Percentiles rank a stretch among this genome's conserved stretches.
Evolutionary conservation across 2,888 invertebrate genomes (phyloP).

Genomic region (Lycophotia porphyrea): DNA sequence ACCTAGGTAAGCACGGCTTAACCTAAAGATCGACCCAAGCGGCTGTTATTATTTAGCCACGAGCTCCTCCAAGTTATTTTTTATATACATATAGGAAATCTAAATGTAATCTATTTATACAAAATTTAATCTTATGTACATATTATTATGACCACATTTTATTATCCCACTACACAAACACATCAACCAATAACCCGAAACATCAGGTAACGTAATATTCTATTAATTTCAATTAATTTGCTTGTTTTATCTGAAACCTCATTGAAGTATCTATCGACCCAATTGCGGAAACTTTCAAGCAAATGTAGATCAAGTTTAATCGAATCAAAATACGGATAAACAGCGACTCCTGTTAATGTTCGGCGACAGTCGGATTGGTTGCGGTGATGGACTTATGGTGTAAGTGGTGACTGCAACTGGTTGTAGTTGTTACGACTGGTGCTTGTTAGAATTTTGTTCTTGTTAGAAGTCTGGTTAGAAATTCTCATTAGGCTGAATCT

Average conservation of each 20-base stretch:
- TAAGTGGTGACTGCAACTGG: constrained; percentile 30
- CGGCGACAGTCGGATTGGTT: constrained; percentile 24
- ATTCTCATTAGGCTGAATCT: background rate
- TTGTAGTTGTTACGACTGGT: background rate
- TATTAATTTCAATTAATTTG: constrained; percentile 50
- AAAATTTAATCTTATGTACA: background rate
- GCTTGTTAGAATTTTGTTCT: background rate
- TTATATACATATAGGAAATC: too few species aligned
- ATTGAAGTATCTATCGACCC: constrained; percentile 35
- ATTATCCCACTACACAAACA: constrained; percentile 24
- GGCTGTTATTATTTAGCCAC: too few species aligned
- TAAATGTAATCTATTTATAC: too few species aligned
- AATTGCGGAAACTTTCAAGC: constrained; percentile 46
- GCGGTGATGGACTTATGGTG: constrained; percentile 1
- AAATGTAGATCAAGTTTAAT: constrained; percentile 60
- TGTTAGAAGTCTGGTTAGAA: background rate
- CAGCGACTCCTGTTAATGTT: constrained; percentile 30
- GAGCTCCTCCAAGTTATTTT: too few species aligned
- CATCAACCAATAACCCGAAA: constrained; percentile 26
- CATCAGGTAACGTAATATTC: constrained; percentile 40
- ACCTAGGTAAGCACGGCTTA: too few species aligned
- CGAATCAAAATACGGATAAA: constrained; percentile 58
- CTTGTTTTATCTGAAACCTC: constrained; percentile 40
- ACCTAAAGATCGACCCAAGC: too few species aligned
- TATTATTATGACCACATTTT: background rate